These are phyloP conservation scores for Lagopus leucura DNA, from an alignment of 2,113 vertebrate species.

Conservation along the genomic window DNA sequence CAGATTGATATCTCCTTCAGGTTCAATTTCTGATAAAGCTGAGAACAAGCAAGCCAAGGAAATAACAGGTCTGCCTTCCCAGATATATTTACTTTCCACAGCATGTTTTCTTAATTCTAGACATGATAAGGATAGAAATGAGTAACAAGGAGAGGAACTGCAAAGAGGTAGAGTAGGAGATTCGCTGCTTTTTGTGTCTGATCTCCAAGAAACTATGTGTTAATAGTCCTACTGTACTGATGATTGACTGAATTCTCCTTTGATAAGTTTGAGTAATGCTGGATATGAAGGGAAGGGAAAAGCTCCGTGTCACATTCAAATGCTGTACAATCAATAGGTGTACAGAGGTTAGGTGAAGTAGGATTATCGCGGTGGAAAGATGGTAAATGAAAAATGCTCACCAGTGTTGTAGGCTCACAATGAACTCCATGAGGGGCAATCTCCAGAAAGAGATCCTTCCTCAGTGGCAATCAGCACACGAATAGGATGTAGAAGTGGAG, in stretches of 20 bases:
- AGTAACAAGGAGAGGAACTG: background rate
- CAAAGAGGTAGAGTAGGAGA: background rate
- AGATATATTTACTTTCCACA: background rate
- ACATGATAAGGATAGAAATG: background rate
- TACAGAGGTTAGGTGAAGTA: too few species aligned
- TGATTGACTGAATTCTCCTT: background rate
- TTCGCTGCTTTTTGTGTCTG: background rate
- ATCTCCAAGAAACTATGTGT: background rate
- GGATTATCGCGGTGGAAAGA: too few species aligned
- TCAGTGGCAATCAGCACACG: too few species aligned
- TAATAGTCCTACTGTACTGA: background rate
- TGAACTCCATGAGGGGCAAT: too few species aligned
- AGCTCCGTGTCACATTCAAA: background rate
- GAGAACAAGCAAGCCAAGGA: background rate
- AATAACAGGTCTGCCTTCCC: background rate
- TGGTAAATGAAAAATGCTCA: too few species aligned
- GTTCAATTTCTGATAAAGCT: background rate
- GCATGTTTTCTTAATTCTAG: background rate
- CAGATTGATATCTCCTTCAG: background rate
- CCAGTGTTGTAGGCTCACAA: too few species aligned
- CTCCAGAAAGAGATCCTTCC: too few species aligned
- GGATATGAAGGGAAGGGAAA: background rate
- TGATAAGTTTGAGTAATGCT: background rate
- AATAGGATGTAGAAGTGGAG: too few species aligned
- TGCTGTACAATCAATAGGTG: too few species aligned